Evolutionary conservation across 2,797 vertebrate genomes (phyloP).

Genomic region (Tapirus indicus): DNA sequence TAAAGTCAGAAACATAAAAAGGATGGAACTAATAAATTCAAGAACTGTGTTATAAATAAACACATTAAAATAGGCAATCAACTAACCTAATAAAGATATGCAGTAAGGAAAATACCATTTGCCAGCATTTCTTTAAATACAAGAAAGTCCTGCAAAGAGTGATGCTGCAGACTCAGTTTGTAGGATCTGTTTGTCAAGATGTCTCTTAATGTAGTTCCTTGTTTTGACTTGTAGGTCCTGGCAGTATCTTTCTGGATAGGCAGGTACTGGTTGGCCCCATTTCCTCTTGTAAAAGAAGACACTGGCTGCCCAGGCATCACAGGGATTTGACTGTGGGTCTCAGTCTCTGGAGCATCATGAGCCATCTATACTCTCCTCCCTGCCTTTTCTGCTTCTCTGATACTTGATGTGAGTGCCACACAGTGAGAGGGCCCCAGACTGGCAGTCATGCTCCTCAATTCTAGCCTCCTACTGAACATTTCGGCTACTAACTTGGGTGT

Average conservation of each 20-base stretch:
- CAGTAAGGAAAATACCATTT: not conserved
- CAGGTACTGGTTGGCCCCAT: too few relatives aligned
- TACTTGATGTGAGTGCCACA: not conserved
- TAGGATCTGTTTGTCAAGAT: not conserved
- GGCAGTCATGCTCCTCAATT: not conserved
- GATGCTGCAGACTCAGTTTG: not conserved
- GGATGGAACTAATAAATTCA: constrained; percentile 33
- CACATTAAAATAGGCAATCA: constrained; percentile 32
- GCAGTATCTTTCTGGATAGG: not conserved
- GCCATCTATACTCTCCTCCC: not conserved
- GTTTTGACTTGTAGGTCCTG: not conserved
- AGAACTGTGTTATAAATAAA: constrained; percentile 32
- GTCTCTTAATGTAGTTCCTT: not conserved
- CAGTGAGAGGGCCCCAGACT: not conserved
- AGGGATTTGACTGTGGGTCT: not conserved
- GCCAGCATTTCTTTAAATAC: not conserved
- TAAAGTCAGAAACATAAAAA: constrained; percentile 59
- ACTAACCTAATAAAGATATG: not conserved
- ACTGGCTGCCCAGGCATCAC: not conserved
- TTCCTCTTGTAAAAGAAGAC: not conserved
- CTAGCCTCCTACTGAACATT: not conserved
- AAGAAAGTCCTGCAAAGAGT: not conserved
- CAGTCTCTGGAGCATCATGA: not conserved
- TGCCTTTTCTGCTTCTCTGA: not conserved
- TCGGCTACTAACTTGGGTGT: not conserved